phyloP scores from a whole-genome alignment of 2,797 vertebrate species.

The Cygnus olor region DNA sequence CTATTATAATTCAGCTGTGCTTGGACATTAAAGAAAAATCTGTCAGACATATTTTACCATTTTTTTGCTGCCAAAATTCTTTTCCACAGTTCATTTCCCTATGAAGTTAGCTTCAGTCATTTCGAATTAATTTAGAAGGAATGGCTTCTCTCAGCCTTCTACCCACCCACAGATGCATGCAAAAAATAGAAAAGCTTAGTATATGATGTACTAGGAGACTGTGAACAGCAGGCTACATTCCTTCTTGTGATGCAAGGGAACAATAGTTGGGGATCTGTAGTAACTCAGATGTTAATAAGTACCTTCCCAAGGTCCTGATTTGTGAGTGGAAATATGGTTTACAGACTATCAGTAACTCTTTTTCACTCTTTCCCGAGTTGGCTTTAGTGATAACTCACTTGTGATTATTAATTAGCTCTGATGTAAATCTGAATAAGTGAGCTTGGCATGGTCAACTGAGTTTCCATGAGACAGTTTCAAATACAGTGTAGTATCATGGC shows the following conservation, averaged over 20 bases:
- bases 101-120: conserved; percentile 26
- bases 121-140: conserved; percentile 55
- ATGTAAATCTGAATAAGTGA: neutral
- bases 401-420: neutral
- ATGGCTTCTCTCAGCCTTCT: conserved; percentile 1
- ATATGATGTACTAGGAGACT: neutral
- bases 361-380: neutral
- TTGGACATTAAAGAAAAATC: conserved; percentile 32
- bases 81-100: conserved; percentile 10
- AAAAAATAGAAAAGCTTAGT: neutral
- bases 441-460: neutral
- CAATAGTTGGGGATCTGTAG: neutral
- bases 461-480: neutral
- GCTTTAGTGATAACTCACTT: neutral
- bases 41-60: neutral
- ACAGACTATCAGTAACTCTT: neutral
- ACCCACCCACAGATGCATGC: neutral
- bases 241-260: neutral
- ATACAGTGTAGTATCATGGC: neutral
- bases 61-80: conserved; percentile 24
- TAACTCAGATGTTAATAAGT: neutral
- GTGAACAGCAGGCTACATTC: neutral
- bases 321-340: neutral
- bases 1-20: conserved; percentile 25
- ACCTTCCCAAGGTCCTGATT: neutral